Evolutionary conservation across 2,113 vertebrate genomes (phyloP).

Genomic region (Capreolus pygargus): DNA sequence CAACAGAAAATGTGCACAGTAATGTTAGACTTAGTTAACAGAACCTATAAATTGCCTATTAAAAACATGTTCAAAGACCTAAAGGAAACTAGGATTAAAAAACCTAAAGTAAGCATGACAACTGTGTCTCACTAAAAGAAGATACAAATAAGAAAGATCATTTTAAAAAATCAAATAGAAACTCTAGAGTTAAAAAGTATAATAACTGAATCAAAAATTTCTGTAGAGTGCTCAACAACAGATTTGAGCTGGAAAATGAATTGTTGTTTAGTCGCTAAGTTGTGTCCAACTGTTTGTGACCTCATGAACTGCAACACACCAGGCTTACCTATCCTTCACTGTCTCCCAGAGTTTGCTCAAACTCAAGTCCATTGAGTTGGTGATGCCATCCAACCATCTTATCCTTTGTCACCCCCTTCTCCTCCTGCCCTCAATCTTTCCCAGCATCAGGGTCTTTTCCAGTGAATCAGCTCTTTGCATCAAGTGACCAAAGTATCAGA

Average conservation of each 20-base stretch:
- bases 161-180: neutral
- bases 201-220: neutral
- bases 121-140: neutral
- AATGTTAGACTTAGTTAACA: neutral
- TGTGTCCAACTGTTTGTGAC: neutral
- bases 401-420: neutral
- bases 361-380: neutral
- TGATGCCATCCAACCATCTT: neutral
- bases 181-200: neutral
- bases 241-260: neutral
- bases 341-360: neutral
- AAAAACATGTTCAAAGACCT: neutral
- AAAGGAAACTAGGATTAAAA: neutral
- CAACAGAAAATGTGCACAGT: neutral
- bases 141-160: neutral
- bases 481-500: neutral
- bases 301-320: neutral
- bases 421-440: neutral
- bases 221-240: neutral
- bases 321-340: neutral
- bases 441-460: neutral
- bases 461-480: neutral
- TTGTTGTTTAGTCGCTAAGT: neutral
- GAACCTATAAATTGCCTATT: neutral
- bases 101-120: neutral